phyloP scores from a whole-genome alignment of 2,888 invertebrate species.

The Cryptops parisi region DNA sequence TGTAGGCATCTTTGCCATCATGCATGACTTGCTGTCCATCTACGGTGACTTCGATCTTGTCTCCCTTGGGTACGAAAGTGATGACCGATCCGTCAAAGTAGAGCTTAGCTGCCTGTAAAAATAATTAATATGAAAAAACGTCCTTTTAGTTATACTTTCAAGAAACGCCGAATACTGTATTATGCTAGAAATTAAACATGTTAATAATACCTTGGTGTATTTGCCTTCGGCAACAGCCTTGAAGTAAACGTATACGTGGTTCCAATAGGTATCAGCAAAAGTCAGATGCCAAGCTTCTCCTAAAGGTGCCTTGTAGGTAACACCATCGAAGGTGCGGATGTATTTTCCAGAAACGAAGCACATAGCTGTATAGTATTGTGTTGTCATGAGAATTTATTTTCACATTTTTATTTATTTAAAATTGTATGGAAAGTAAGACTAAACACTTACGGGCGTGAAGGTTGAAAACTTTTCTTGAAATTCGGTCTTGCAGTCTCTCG shows the following conservation, averaged over 20 bases:
- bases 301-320: slow-evolving; percentile 18
- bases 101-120: not conserved
- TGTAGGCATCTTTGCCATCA: not conserved
- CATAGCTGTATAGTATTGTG: slow-evolving; percentile 8
- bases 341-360: slow-evolving; percentile 17
- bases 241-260: not conserved
- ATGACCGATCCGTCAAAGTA: not conserved
- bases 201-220: not conserved
- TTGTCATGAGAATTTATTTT: not conserved
- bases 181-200: not conserved
- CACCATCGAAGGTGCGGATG: slow-evolving; percentile 19
- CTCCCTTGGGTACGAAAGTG: not conserved
- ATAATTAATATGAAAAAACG: no score
- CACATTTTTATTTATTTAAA: not conserved
- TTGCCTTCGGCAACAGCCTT: not conserved
- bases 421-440: slow-evolving; percentile 1
- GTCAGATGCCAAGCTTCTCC: slow-evolving; percentile 21
- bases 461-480: slow-evolving; percentile 8
- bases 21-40: not conserved
- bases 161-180: not conserved
- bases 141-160: no score
- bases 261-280: not conserved
- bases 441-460: slow-evolving; percentile 11
- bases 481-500: not conserved
- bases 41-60: not conserved